Evolutionary conservation across 2,113 vertebrate species (phyloP), one percentile per base, ranked within the genome.

Genomic region (Syrrhaptes paradoxus): DNA sequence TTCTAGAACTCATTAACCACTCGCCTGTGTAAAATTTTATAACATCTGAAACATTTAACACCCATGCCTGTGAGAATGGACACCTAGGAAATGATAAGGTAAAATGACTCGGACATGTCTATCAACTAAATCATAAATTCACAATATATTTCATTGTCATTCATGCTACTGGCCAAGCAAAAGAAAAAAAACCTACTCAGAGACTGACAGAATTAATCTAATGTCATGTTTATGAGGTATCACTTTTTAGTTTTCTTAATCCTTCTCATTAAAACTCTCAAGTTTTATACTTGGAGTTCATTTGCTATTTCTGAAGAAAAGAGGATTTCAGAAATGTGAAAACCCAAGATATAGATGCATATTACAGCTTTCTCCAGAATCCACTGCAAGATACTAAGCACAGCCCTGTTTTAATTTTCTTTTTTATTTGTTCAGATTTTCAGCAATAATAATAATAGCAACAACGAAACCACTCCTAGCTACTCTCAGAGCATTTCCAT

Each of bases 1-100:
- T 87, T 83, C 51, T 72, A 92, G 92, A 84, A 80, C 67, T 92
- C 87, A 67, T 93, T 90, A 93, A 90, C 65, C 68, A 67, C 15
- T 34, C 91, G 20, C 9, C 1, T 76, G 49, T 71, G 89, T 83
- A 87, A 96, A 90, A 91, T 77, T 91, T 83, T 71, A 62, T 83
- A 76, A 77, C 51, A 80, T 73, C n/a, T 83, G 43, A 87, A 90
- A 65, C 58, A 73, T 80, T 91, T 95, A 85, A 90, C 72, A 80
- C 49, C 43, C 62, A 38, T 58, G 15, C 59, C 72, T 14, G 15
- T 46, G 63, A 67, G 49, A 80, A 66, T 59, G 59, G 32, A 90
- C 58, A 71, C 29, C 20, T 76, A 65, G 41, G 18, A 85, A 62
- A 79, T 22, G 2, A 5, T 58, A 76, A 85, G 46, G 58, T 88